Conservation (phyloP, 2,888 invertebrate genomes). For the Tuberolachnus salignus region DNA sequence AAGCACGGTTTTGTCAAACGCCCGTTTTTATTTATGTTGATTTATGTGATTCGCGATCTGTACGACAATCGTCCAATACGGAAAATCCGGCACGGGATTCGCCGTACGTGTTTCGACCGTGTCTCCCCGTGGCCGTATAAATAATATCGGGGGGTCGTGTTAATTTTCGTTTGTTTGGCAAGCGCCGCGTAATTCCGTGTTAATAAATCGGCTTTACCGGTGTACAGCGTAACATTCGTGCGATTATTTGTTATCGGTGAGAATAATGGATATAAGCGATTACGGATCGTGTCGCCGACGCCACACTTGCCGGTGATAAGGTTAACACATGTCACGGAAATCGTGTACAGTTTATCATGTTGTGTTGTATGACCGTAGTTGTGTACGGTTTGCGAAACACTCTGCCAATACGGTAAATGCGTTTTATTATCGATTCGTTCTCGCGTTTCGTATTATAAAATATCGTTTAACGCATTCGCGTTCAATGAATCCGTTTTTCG, state of each 20-base stretch:
- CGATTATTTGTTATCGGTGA: not conserved
- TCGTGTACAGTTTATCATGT: slow-evolving; percentile 41
- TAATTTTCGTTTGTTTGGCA: not conserved
- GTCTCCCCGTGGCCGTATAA: no score
- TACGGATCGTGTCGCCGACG: slow-evolving; percentile 38
- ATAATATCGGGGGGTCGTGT: no score
- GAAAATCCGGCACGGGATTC: not conserved
- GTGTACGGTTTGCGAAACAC: slow-evolving; percentile 7
- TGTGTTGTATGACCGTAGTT: not conserved
- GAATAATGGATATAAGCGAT: slow-evolving; percentile 3
- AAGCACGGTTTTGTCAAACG: no score
- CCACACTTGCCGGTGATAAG: slow-evolving; percentile 24
- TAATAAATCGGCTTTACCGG: slow-evolving; percentile 31
- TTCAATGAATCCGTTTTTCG: no score
- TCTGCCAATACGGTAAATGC: not conserved
- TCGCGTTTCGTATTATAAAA: not conserved
- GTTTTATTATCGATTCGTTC: not conserved
- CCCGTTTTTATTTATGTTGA: no score
- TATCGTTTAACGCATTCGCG: no score
- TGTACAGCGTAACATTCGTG: not conserved
- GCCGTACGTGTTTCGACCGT: slow-evolving; percentile 12
- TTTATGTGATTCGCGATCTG: no score
- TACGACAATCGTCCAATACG: no score
- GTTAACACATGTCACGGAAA: slow-evolving; percentile 35
- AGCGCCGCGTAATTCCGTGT: not conserved